Conservation (phyloP, 2,113 vertebrate species). For the Mirza zaza region DNA sequence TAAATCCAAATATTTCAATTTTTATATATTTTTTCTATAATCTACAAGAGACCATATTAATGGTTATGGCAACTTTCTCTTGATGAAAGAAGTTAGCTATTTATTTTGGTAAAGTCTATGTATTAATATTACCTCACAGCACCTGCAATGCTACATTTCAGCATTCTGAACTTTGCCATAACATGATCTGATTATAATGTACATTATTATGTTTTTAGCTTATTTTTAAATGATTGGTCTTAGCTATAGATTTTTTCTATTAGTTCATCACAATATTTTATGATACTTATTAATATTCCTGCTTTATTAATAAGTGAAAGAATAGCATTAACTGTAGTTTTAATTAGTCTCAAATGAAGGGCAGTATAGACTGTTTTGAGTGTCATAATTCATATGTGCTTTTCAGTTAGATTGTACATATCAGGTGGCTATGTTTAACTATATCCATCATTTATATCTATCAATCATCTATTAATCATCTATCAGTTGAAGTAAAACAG, state of each 20-base stretch:
- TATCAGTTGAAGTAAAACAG: background rate
- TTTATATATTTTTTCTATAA: background rate
- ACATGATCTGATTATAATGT: background rate
- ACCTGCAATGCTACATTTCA: background rate
- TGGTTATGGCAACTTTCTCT: background rate
- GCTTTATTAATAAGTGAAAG: slow-evolving; percentile 1
- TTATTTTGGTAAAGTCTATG: background rate
- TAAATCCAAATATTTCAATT: background rate
- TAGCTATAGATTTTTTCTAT: background rate
- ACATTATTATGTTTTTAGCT: background rate
- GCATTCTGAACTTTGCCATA: background rate
- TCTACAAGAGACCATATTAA: background rate
- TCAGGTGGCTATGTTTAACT: background rate
- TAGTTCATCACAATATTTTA: background rate
- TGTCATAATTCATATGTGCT: background rate
- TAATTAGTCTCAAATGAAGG: background rate
- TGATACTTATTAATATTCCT: background rate
- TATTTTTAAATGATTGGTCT: background rate
- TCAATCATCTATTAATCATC: background rate
- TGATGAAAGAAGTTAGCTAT: background rate
- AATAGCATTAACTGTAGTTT: background rate
- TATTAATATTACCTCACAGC: background rate
- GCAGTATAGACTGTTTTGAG: background rate
- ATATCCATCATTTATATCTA: background rate
- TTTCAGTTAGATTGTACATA: background rate